Conservation (phyloP, 1,140 invertebrate genomes). For the Formica exsecta region DNA sequence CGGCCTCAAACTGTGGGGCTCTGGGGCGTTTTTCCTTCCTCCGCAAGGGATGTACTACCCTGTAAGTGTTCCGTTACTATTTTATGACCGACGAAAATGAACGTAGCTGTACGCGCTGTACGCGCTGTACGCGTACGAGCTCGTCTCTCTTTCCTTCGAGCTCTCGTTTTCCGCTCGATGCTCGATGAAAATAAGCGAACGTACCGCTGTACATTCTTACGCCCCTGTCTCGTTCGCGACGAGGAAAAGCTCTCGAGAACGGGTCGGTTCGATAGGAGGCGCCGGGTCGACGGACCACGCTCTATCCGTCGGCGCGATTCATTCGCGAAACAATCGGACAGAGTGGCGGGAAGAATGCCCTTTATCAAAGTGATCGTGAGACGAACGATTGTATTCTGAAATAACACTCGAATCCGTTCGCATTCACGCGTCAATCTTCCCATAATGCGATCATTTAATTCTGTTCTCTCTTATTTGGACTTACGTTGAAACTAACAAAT, state of each 20-base stretch:
- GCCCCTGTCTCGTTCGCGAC: conserved; percentile 43
- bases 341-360: conserved; percentile 32
- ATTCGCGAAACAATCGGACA: background rate
- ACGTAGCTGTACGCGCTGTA: too few relatives aligned
- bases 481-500: background rate
- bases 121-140: too few relatives aligned
- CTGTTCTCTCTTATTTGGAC: too few relatives aligned
- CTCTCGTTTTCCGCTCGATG: conserved; percentile 31
- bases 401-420: background rate
- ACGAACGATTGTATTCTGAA: background rate
- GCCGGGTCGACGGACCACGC: conserved; percentile 59
- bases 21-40: conserved; percentile 96
- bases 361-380: background rate
- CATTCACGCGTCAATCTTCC: background rate
- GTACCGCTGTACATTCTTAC: background rate
- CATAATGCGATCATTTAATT: too few relatives aligned
- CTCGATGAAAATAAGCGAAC: conserved; percentile 42
- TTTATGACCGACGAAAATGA: background rate
- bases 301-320: conserved; percentile 19
- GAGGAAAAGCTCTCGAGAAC: conserved; percentile 48
- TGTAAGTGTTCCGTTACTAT: conserved; percentile 88
- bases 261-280: conserved; percentile 72
- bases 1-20: conserved; percentile 97
- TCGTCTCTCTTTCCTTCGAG: conserved; percentile 4
- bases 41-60: conserved; percentile 97